Percentiles rank a stretch among this genome's conserved stretches.
These are phyloP conservation scores for Mesorhabditis sp. DNA, from an alignment of 2,888 invertebrate genomes.

Conservation along the genomic window DNA sequence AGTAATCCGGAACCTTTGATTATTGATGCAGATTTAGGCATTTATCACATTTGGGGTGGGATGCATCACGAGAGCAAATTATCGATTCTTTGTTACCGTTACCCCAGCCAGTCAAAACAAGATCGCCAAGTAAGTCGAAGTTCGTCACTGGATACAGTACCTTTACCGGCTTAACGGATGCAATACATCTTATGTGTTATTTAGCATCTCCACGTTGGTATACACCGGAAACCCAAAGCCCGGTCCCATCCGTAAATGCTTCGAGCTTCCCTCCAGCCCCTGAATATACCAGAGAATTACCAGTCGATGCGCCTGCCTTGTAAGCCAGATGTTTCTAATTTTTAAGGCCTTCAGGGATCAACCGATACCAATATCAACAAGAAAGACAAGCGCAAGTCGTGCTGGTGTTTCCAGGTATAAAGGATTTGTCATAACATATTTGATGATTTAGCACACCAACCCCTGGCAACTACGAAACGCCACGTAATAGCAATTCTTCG, in stretches of 20 bases:
- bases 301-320: not conserved
- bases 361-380: too few relatives aligned
- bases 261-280: too few relatives aligned
- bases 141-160: not conserved
- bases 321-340: too few relatives aligned
- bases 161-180: not conserved
- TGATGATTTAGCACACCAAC: too few relatives aligned
- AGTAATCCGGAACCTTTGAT: not conserved
- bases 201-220: not conserved
- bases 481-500: constrained; percentile 2
- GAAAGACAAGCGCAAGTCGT: too few relatives aligned
- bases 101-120: not conserved
- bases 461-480: not conserved
- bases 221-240: not conserved
- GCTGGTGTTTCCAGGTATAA: not conserved
- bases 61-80: not conserved
- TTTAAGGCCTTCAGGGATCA: too few relatives aligned
- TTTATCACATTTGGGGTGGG: not conserved
- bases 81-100: not conserved
- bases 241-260: too few relatives aligned
- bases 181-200: not conserved
- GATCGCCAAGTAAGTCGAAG: not conserved
- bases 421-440: not conserved
- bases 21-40: not conserved
- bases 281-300: not conserved